Conservation (phyloP, 2,113 vertebrate genomes). For the Prionailurus bengalensis region DNA sequence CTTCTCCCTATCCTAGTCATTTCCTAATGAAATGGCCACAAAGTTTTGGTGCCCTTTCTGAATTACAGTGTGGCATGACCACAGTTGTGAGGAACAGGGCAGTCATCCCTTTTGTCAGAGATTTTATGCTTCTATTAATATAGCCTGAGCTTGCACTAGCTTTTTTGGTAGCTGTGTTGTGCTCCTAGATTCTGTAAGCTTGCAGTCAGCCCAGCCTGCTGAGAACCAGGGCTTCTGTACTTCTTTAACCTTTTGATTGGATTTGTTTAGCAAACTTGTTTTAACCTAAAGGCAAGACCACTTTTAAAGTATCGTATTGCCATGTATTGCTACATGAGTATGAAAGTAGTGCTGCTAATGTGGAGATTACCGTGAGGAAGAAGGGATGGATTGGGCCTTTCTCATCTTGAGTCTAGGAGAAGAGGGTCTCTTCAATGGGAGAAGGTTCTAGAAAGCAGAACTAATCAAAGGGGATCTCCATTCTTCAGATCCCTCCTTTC, state of each 20-base stretch:
- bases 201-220: not conserved
- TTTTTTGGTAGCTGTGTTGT: slow-evolving; percentile 19
- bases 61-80: not conserved
- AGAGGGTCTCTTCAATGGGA: not conserved
- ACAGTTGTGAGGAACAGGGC: not conserved
- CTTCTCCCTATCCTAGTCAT: not conserved
- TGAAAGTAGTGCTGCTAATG: not conserved
- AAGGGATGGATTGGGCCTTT: not conserved
- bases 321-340: not conserved
- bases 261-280: slow-evolving; percentile 37
- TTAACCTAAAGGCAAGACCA: slow-evolving; percentile 24
- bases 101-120: not conserved
- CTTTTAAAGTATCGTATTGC: not conserved
- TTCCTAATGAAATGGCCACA: not conserved
- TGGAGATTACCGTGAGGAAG: not conserved
- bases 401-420: not conserved
- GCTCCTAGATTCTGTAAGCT: slow-evolving; percentile 23
- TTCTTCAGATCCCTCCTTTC: not conserved
- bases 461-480: not conserved
- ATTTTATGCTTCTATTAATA: not conserved
- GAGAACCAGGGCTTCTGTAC: not conserved
- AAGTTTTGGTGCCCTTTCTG: not conserved
- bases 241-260: not conserved
- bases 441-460: slow-evolving; percentile 36
- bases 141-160: not conserved